Conservation (phyloP, 2,797 vertebrate species). For the Lepidocolaptes lacrymiger region DNA sequence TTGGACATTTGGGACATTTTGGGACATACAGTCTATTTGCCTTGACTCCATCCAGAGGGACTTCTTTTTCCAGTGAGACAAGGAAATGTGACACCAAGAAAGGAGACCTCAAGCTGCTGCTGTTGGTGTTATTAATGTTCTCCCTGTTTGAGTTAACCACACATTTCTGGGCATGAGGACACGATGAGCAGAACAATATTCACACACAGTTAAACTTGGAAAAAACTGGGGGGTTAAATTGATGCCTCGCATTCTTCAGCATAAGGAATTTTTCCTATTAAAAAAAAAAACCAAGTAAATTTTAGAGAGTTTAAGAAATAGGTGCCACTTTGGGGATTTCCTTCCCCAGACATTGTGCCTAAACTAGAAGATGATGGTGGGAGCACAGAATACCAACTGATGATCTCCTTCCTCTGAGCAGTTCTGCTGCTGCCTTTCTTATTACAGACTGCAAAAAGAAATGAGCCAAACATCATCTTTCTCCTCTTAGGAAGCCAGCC, state of each 20-base stretch:
- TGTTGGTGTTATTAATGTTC: neutral
- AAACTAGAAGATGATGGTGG: neutral
- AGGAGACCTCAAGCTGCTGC: neutral
- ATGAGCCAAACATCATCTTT: neutral
- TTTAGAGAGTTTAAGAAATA: neutral
- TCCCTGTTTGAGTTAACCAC: neutral
- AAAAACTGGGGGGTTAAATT: fast-evolving
- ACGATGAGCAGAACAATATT: neutral
- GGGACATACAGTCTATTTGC: neutral
- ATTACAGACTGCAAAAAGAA: neutral
- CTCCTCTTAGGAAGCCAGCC: neutral
- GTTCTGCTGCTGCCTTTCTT: neutral
- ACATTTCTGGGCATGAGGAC: neutral
- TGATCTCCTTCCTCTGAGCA: neutral
- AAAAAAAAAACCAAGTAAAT: neutral
- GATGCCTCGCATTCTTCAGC: neutral
- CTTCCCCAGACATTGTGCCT: neutral
- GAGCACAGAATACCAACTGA: neutral
- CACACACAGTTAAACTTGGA: neutral
- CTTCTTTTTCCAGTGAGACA: neutral
- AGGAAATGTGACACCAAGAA: neutral
- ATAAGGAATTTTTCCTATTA: neutral
- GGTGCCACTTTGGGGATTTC: neutral
- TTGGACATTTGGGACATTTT: neutral
- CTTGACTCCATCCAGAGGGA: neutral